phyloP scores from a whole-genome alignment of 1,140 invertebrate genomes.

The Neodiprion fabricii region DNA sequence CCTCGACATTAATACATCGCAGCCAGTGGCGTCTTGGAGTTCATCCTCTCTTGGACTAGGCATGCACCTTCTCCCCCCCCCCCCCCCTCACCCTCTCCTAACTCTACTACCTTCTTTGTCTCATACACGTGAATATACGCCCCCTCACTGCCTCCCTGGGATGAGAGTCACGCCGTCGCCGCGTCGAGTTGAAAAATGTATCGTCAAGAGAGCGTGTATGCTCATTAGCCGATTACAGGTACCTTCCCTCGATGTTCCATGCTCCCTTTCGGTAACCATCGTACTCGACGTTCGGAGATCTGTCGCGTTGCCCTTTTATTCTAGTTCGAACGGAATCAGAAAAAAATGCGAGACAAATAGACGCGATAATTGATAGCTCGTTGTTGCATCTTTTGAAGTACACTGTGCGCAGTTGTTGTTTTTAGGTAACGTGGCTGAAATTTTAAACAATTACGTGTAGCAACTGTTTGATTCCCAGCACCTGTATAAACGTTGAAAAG shows the following conservation, averaged over 20 bases:
- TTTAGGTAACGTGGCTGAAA: background rate
- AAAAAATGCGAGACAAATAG: background rate
- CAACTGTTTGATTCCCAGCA: background rate
- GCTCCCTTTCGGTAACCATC: conserved; percentile 22
- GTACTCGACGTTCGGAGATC: background rate
- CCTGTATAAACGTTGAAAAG: background rate
- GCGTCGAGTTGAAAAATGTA: conserved; percentile 42
- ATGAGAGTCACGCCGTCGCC: conserved; percentile 20
- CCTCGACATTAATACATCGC: conserved; percentile 46
- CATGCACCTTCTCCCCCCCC: background rate
- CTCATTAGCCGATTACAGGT: conserved; percentile 7
- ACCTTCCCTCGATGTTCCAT: background rate
- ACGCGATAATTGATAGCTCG: background rate
- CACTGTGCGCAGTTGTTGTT: background rate
- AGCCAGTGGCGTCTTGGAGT: conserved; percentile 37
- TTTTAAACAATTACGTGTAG: background rate
- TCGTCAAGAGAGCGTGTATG: conserved; percentile 17
- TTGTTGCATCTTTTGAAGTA: background rate
- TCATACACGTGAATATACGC: background rate
- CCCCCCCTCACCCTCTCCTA: background rate
- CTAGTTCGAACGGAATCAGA: background rate
- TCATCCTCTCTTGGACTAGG: background rate
- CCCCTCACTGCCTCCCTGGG: background rate
- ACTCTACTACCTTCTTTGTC: no score
- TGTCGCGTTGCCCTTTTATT: background rate